Evolutionary conservation across 2,888 invertebrate genomes (phyloP).

Genomic region (Malacosoma neustria): DNA sequence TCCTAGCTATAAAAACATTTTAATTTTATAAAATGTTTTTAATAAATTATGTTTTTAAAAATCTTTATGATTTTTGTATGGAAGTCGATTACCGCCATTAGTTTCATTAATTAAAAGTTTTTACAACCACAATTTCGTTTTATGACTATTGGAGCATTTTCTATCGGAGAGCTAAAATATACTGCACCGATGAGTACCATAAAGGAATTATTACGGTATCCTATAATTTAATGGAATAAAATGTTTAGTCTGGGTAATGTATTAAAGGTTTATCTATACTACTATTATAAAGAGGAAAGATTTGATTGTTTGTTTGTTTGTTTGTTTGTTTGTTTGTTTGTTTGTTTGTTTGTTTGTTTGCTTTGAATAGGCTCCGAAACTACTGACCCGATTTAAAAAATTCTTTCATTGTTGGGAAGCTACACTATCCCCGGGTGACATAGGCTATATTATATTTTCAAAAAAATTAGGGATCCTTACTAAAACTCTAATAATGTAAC

Average conservation of each 20-base stretch:
- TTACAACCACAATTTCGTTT: slow-evolving; percentile 60
- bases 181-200: slow-evolving; percentile 32
- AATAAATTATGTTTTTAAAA: slow-evolving; percentile 24
- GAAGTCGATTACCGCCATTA: slow-evolving; percentile 58
- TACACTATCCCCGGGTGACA: too few species aligned
- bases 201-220: slow-evolving; percentile 51
- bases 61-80: slow-evolving; percentile 49
- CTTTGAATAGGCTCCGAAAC: too few species aligned
- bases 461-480: too few species aligned
- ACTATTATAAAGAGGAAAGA: too few species aligned
- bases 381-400: too few species aligned
- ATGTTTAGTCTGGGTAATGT: slow-evolving; percentile 12
- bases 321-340: too few species aligned
- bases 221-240: slow-evolving; percentile 51
- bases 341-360: too few species aligned
- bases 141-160: slow-evolving; percentile 56
- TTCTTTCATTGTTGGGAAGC: too few species aligned
- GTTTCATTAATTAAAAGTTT: slow-evolving; percentile 67
- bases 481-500: too few species aligned
- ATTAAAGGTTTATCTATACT: too few species aligned
- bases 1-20: slow-evolving; percentile 27
- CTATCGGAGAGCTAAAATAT: slow-evolving; percentile 41
- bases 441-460: too few species aligned
- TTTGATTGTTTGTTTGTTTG: too few species aligned
- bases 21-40: slow-evolving; percentile 30